phyloP scores from a whole-genome alignment of 2,113 vertebrate species.

The Pomatorhinus ruficollis region DNA sequence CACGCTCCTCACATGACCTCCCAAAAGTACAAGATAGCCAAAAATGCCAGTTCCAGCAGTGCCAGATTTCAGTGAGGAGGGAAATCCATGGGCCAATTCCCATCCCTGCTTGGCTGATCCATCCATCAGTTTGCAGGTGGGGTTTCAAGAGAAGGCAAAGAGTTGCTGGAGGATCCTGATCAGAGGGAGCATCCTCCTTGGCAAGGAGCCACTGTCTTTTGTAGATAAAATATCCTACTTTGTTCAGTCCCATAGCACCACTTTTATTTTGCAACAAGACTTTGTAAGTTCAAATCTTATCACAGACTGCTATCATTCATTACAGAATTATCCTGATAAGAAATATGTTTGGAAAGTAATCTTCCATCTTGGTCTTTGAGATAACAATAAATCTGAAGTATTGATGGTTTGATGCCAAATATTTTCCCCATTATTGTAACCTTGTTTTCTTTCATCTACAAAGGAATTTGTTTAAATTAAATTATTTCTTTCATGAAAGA shows the following conservation, averaged over 20 bases:
- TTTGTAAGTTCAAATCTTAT: not conserved
- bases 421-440: not conserved
- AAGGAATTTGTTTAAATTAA: constrained; percentile 12
- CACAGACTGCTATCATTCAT: not conserved
- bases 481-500: not conserved
- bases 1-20: not conserved
- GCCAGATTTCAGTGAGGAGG: not conserved
- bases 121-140: not conserved
- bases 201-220: not conserved
- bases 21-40: not conserved
- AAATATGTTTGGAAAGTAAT: not conserved
- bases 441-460: not conserved
- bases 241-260: not conserved
- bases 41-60: not conserved
- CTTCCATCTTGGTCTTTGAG: constrained; percentile 5
- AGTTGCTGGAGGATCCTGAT: fast-evolving
- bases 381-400: not conserved
- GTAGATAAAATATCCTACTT: not conserved
- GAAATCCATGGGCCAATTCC: not conserved
- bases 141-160: not conserved
- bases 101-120: not conserved
- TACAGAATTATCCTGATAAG: not conserved
- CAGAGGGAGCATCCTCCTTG: not conserved
- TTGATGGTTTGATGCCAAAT: not conserved
- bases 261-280: not conserved